These are phyloP conservation scores for Pemphredon lugubris DNA, from an alignment of 2,888 invertebrate species.

Conservation along the genomic window DNA sequence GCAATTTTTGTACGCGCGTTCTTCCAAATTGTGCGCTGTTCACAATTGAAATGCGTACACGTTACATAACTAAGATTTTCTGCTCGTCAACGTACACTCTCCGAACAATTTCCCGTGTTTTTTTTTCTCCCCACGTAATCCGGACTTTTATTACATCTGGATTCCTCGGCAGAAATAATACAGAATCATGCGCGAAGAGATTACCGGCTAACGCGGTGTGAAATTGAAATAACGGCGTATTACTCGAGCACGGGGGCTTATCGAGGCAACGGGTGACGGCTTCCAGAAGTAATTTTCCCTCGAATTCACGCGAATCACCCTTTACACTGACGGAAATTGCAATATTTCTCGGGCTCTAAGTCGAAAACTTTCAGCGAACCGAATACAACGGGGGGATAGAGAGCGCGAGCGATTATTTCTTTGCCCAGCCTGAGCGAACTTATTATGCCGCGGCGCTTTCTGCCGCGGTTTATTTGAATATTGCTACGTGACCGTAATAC, in stretches of 20 bases:
- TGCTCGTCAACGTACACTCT: no score
- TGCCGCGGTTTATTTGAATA: slow-evolving; percentile 66
- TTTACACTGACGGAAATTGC: slow-evolving; percentile 25
- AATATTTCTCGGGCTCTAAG: slow-evolving; percentile 25
- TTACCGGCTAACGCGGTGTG: no score
- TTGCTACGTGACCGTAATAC: slow-evolving; percentile 63
- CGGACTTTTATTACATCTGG: no score
- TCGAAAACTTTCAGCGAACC: slow-evolving; percentile 25
- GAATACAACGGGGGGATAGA: slow-evolving; percentile 6
- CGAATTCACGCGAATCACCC: slow-evolving; percentile 16
- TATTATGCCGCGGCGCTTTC: slow-evolving; percentile 50
- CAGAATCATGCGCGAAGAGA: no score
- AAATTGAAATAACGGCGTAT: no score
- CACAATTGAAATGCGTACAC: no score
- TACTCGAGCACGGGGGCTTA: not conserved
- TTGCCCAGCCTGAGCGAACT: slow-evolving; percentile 18
- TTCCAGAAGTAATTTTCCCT: slow-evolving; percentile 37
- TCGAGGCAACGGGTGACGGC: slow-evolving; percentile 19
- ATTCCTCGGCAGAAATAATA: no score
- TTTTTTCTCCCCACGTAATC: no score
- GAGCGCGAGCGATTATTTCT: slow-evolving; percentile 32
- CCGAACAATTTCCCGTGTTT: no score
- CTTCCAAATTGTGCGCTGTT: no score
- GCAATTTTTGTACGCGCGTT: no score
- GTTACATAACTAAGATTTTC: no score